phyloP scores from a whole-genome alignment of 1,140 invertebrate species.

The Helicoverpa armigera region DNA sequence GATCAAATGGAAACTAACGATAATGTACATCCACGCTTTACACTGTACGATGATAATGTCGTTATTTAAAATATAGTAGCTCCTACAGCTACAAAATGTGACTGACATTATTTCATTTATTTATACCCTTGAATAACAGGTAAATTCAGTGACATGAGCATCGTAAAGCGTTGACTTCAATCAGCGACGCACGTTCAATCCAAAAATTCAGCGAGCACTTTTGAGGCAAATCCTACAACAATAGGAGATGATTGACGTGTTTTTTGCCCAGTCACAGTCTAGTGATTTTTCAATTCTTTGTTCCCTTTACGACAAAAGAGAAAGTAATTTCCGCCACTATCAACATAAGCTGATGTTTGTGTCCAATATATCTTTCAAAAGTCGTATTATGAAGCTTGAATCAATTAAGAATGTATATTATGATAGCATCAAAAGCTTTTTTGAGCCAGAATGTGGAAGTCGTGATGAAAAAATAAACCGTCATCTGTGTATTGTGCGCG shows the following conservation, averaged over 20 bases:
- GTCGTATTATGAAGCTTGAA: slow-evolving; percentile 17
- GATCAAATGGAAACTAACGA: slow-evolving; percentile 3
- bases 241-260: slow-evolving; percentile 64
- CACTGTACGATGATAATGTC: no score
- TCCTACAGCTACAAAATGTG: neutral
- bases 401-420: slow-evolving; percentile 20
- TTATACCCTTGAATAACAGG: slow-evolving; percentile 39
- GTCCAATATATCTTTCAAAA: slow-evolving; percentile 7
- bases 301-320: slow-evolving; percentile 60
- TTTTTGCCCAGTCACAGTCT: slow-evolving; percentile 61
- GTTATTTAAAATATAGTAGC: no score
- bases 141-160: slow-evolving; percentile 39
- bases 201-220: slow-evolving; percentile 43
- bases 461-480: slow-evolving; percentile 39
- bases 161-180: slow-evolving; percentile 36
- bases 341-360: slow-evolving; percentile 34
- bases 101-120: neutral
- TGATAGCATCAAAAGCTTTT: slow-evolving; percentile 12
- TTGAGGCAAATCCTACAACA: slow-evolving; percentile 54
- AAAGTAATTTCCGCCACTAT: slow-evolving; percentile 59
- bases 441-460: slow-evolving; percentile 23
- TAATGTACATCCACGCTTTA: neutral
- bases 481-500: slow-evolving; percentile 53
- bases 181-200: slow-evolving; percentile 44
- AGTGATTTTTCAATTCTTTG: slow-evolving; percentile 63